Evolutionary conservation across 2,113 vertebrate genomes (phyloP), one percentile per base, ranked within the genome.

Genomic region (Poeciliopsis prolifica): DNA sequence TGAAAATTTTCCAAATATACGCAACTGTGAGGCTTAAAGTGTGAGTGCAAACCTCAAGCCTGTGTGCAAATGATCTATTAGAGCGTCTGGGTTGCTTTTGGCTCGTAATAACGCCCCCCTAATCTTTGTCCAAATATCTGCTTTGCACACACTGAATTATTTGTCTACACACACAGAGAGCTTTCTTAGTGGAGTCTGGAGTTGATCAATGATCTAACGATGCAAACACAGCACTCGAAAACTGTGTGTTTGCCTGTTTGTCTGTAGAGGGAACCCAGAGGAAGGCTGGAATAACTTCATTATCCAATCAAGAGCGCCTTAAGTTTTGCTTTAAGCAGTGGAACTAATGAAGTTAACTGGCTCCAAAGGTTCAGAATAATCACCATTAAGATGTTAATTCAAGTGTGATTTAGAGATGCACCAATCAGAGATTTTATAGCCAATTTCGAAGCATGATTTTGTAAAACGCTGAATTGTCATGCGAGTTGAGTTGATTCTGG

Each of bases 71-170:
- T 90, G 87, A 92, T 85, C 91, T 88, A 84, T 88, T 89, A 86
- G 89, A 91, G 85, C 14, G 87, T 92, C 93, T 92, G 82, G 44
- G 92, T 91, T 92, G 86, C 91, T 92, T 86, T 92, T 91, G 87
- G 91, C 94, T 92, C 84, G 69, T 92, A 88, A 88, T 82, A 93
- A 91, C 88, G 81, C 70, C 88, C 79, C 87, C 85, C 79, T 94
- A 95, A 95, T 95, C 93, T 92, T 91, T 94, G 91, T 92, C 92
- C 92, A 94, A 94, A 94, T 93, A 94, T 93, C 93, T 93, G 91
- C 91, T 93, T 90, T 82, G 92, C 92, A 92, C 93, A 94, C 89
- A 92, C 86, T 79, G 83, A 84, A 66, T 83, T 93, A 90, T 94
- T 93, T 94, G 92, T 92, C 90, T 87, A 89, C 86, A 90, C 93